Evolutionary conservation across 2,113 vertebrate species (phyloP).

Genomic region (Pseudonaja textilis): DNA sequence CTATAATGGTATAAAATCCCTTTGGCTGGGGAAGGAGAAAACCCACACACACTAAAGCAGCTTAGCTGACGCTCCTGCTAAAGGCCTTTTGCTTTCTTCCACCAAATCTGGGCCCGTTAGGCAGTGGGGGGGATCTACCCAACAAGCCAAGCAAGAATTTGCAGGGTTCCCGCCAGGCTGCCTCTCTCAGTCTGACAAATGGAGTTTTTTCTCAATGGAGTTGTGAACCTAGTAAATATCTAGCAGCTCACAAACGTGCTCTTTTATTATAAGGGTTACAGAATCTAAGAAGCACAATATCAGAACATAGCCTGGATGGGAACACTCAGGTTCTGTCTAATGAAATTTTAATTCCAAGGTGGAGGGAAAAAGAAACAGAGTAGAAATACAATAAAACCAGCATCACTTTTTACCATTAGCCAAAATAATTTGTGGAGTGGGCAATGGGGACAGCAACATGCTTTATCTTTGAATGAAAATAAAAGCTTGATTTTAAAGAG

Average conservation of each 20-base stretch:
- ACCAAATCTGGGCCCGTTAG: constrained; percentile 5
- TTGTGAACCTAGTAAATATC: not conserved
- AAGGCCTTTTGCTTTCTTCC: constrained; percentile 48
- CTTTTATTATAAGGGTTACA: not conserved
- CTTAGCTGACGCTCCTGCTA: constrained; percentile 47
- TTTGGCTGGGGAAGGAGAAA: constrained; percentile 37
- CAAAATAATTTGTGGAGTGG: not conserved
- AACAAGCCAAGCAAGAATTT: not conserved
- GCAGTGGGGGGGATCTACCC: not conserved
- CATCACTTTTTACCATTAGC: not conserved
- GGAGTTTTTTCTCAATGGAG: not conserved
- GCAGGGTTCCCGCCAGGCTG: not conserved
- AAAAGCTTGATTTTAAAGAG: not conserved
- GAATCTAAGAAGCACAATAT: not conserved
- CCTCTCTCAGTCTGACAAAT: not conserved
- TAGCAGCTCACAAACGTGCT: not conserved
- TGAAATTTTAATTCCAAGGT: not conserved
- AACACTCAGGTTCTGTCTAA: not conserved
- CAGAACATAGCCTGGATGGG: not conserved
- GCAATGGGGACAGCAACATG: not conserved
- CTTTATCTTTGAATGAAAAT: not conserved
- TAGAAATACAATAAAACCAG: not conserved
- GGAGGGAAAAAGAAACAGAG: too few species aligned
- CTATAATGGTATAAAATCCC: constrained; percentile 65
- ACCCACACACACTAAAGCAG: constrained; percentile 25